A percentile compares a stretch with the other conserved stretches of the same genome.
phyloP scores from a whole-genome alignment of 2,797 vertebrate genomes.

The Liparis tanakae region DNA sequence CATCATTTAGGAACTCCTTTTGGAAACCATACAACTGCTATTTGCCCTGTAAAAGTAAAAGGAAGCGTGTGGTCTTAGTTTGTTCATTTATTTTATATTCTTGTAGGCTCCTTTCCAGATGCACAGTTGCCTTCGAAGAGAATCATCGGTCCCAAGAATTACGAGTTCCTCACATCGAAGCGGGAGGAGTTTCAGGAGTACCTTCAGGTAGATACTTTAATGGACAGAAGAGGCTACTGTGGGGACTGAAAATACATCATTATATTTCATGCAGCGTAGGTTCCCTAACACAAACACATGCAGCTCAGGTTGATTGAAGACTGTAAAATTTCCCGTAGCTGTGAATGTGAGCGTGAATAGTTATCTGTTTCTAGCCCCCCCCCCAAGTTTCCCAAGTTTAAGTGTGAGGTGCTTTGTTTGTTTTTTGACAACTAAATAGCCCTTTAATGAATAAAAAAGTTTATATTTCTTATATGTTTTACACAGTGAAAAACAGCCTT shows the following conservation, averaged over 20 bases:
- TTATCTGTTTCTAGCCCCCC: no score
- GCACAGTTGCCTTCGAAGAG: constrained; percentile 97
- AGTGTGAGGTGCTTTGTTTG: no score
- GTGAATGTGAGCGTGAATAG: no score
- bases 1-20: not conserved
- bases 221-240: not conserved
- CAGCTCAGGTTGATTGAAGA: no score
- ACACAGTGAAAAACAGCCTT: no score
- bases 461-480: no score
- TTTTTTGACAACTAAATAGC: no score
- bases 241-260: not conserved
- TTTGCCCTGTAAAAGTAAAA: not conserved
- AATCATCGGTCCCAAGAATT: constrained; percentile 98
- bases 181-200: constrained; percentile 97
- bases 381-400: no score
- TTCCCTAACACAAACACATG: no score
- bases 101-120: constrained; percentile 93
- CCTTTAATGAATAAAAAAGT: no score
- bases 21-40: not conserved
- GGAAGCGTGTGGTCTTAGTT: not conserved
- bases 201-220: constrained; percentile 86
- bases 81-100: not conserved
- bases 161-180: constrained; percentile 95
- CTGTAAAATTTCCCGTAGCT: no score
- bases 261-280: not conserved